Evolutionary conservation across 2,888 invertebrate genomes (phyloP).

Genomic region (Phytoseiulus persimilis): DNA sequence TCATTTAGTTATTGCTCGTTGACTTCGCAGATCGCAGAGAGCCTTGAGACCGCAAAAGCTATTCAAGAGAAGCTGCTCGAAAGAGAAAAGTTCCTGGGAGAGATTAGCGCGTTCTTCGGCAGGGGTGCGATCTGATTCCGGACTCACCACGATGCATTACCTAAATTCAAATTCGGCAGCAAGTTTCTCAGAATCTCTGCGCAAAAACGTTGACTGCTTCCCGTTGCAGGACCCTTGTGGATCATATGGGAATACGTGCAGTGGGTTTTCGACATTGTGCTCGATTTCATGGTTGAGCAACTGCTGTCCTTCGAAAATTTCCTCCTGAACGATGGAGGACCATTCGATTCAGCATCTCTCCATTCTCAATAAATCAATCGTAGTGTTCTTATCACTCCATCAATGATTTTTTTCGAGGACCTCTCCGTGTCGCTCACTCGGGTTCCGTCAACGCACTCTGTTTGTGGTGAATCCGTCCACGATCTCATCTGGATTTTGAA

Average conservation of each 20-base stretch:
- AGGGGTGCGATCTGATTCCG: not conserved
- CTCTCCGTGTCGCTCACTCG: too few species aligned
- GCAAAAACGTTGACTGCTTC: not conserved
- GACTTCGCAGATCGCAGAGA: not conserved
- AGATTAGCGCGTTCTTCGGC: not conserved
- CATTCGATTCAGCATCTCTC: not conserved
- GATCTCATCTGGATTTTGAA: too few species aligned
- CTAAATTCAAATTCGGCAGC: too few species aligned
- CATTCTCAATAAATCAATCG: not conserved
- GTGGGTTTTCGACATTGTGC: not conserved
- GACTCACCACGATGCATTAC: too few species aligned
- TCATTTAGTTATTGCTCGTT: too few species aligned
- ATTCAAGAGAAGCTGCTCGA: not conserved
- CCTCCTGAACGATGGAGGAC: not conserved
- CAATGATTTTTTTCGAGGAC: too few species aligned
- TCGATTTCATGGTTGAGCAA: not conserved
- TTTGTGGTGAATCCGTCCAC: too few species aligned
- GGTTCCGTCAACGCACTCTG: too few species aligned
- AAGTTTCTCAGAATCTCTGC: too few species aligned
- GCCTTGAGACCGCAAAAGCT: not conserved
- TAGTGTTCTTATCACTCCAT: too few species aligned
- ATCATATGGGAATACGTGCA: not conserved
- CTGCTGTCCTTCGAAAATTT: not conserved
- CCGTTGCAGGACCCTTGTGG: not conserved
- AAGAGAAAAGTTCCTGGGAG: not conserved